A percentile compares a stretch with the other conserved stretches of the same genome.
Conservation (phyloP, 2,113 vertebrate genomes). For the Echinops telfairi region DNA sequence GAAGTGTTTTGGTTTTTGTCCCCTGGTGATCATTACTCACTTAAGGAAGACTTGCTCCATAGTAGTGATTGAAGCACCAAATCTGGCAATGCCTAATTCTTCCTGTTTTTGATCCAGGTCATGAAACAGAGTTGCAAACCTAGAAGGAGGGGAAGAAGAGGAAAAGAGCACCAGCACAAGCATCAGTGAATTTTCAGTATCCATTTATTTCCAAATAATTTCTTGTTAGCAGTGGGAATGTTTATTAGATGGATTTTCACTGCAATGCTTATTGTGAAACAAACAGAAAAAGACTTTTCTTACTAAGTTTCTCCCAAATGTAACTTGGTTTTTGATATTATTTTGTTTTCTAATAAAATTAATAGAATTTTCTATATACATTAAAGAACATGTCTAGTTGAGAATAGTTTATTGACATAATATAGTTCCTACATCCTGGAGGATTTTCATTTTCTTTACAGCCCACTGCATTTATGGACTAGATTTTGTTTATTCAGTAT, state of each 20-base stretch:
- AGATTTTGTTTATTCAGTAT: no score
- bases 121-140: conserved; percentile 94
- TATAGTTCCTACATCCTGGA: neutral
- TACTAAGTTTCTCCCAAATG: neutral
- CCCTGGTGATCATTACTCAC: conserved; percentile 83
- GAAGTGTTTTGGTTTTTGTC: neutral
- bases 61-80: conserved; percentile 94
- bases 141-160: conserved; percentile 72
- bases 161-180: neutral
- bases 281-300: conserved; percentile 17
- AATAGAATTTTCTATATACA: neutral
- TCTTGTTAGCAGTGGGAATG: neutral
- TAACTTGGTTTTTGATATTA: neutral
- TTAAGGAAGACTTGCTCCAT: conserved; percentile 98
- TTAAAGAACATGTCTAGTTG: neutral
- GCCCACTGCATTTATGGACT: no score
- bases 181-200: conserved; percentile 3
- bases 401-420: conserved; percentile 35
- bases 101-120: conserved; percentile 93
- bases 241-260: conserved; percentile 16
- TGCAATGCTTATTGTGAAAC: conserved; percentile 30
- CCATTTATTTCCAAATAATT: conserved; percentile 21
- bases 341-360: neutral
- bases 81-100: conserved; percentile 94
- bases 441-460: neutral